Base-by-base conservation (phyloP, 2,797 vertebrate species). In the Etheostoma perlongum region DNA sequence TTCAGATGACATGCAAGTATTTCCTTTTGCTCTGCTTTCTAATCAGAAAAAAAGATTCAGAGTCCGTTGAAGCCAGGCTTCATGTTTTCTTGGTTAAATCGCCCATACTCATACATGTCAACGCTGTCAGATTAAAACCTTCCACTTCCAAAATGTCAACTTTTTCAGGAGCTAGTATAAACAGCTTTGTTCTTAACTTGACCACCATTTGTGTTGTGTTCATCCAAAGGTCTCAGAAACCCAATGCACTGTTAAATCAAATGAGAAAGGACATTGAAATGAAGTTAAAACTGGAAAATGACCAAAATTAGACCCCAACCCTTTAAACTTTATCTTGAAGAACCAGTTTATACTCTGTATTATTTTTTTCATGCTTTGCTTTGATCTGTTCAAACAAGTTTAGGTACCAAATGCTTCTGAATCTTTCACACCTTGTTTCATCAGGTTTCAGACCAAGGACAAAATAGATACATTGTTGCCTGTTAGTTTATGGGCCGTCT, bases 1-100 rank as follows among this genome's bases (percentile, higher is more conserved):
- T 83, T 79, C 7, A 75, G 65, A 74, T 30, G 40, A 75, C 74
- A 51, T 2, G 25, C 76, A 84, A 78, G 87, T 90, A 80, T 89
- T 89, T 80, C 9, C 70, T 67, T 80, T 82, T 74, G 72, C 66
- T 62, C 18, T 21, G 16, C 16, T 62, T 53, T 84, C 46, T n/a
- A 18, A 75, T 70, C 84, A 85, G 80, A 74, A 57, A 78, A 61
- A 59, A 61, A 59, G 57, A 55, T 30, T 49, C 72, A 40, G 14
- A 33, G 74, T n/a, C 42, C 48, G 6, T 77, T 65, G 49, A 66
- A 54, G 67, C 68, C 2, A 12, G 65, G 11, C 49, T 59, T 63
- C 7, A 1, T 82, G 74, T 90, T 91, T 89, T 85, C 79, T 72
- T 85, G 77, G 79, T 79, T 61, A 44, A 49, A 79, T 61, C 72